A percentile compares a stretch with the other conserved stretches of the same genome.
Conservation (phyloP, 2,888 invertebrate species). For the Synergus umbraculus region DNA sequence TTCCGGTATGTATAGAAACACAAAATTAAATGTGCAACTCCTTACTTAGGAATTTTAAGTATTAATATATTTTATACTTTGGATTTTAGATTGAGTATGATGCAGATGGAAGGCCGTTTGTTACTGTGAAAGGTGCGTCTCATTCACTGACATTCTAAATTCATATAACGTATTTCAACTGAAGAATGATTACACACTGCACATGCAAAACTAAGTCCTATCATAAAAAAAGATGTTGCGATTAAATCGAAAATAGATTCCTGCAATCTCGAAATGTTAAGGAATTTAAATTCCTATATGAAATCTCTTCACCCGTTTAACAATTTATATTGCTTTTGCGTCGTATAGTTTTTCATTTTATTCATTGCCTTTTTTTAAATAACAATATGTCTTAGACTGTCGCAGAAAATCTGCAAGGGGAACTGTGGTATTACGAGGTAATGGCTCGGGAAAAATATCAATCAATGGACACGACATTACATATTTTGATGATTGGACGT, state of each 20-base stretch:
- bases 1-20: constrained; percentile 77
- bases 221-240: too few species aligned
- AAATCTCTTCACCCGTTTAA: not conserved
- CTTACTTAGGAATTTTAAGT: constrained; percentile 6
- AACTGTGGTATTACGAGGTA: constrained; percentile 87
- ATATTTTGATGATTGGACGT: constrained; percentile 86
- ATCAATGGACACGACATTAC: constrained; percentile 89
- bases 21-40: not conserved
- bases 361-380: constrained; percentile 27
- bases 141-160: not conserved
- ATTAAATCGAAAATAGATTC: too few species aligned
- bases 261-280: too few species aligned
- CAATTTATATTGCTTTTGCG: constrained; percentile 11
- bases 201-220: not conserved
- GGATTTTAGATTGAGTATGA: constrained; percentile 82
- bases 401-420: constrained; percentile 86
- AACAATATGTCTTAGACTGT: constrained; percentile 79
- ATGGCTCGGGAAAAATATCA: constrained; percentile 89
- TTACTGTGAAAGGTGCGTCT: constrained; percentile 67
- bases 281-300: too few species aligned
- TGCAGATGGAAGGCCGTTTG: constrained; percentile 84
- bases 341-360: constrained; percentile 4
- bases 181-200: not conserved
- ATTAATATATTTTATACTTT: constrained; percentile 51
- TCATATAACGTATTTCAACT: not conserved